These are phyloP conservation scores for Rhabdomys dilectus DNA, from an alignment of 2,113 vertebrate species.

Conservation along the genomic window DNA sequence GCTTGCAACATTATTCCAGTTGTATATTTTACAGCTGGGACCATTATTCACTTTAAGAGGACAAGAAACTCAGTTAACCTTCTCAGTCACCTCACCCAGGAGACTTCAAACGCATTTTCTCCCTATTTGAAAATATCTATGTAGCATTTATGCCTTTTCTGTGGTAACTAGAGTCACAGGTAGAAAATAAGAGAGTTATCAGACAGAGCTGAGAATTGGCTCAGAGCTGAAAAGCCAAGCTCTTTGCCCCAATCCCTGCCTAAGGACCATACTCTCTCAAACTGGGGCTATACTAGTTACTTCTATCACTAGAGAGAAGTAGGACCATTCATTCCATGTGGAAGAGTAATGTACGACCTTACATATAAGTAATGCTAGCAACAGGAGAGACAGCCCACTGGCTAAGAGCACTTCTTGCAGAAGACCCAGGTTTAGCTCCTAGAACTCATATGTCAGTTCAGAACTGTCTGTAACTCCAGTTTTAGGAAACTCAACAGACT, in stretches of 20 bases:
- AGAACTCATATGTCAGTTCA: not conserved
- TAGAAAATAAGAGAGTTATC: slow-evolving; percentile 43
- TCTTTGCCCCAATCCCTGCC: not conserved
- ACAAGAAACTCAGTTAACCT: slow-evolving; percentile 56
- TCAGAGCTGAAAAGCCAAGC: not conserved
- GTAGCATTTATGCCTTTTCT: not conserved
- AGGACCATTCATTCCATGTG: not conserved
- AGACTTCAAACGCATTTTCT: slow-evolving; percentile 6
- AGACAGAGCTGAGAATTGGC: not conserved
- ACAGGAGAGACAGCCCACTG: too few relatives aligned
- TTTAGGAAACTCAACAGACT: not conserved
- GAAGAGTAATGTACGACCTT: not conserved
- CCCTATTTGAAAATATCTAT: not conserved
- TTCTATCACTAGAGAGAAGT: not conserved
- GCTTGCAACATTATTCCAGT: slow-evolving; percentile 51
- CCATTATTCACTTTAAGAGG: slow-evolving; percentile 59
- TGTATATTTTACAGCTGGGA: slow-evolving; percentile 56
- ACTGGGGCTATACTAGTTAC: too few relatives aligned
- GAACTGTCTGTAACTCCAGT: not conserved
- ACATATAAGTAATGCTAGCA: not conserved
- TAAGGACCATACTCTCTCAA: not conserved
- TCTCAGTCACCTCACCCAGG: slow-evolving; percentile 51
- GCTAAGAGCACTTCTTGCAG: not conserved
- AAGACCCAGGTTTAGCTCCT: not conserved
- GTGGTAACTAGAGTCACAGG: not conserved